Percentiles rank a stretch among this genome's conserved stretches.
Conservation (phyloP, 2,797 vertebrate species). For the Netta rufina region DNA sequence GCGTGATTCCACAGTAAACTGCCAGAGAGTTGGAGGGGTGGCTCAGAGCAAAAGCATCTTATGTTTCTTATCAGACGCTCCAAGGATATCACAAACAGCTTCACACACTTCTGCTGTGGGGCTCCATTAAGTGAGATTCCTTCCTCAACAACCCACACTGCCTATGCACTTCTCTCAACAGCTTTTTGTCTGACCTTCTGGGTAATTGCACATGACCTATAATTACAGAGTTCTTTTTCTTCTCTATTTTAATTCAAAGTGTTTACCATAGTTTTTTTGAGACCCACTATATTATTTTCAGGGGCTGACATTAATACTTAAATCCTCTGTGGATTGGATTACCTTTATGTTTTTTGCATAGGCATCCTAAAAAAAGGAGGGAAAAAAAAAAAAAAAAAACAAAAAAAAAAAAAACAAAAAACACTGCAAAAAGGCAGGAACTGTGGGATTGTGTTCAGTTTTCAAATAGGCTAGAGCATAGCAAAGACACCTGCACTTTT, state of each 20-base stretch:
- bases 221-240: background rate
- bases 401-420: background rate
- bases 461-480: background rate
- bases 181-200: conserved; percentile 31
- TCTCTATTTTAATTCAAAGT: background rate
- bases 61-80: conserved; percentile 36
- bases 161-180: background rate
- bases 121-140: conserved; percentile 13
- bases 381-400: fast-evolving
- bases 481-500: background rate
- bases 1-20: background rate
- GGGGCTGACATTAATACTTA: background rate
- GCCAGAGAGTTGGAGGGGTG: background rate
- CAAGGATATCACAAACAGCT: conserved; percentile 38
- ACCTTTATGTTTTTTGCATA: background rate
- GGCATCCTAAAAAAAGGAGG: background rate
- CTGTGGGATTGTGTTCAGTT: background rate
- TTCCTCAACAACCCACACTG: background rate
- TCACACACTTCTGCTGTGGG: background rate
- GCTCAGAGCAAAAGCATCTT: conserved; percentile 32
- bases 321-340: background rate
- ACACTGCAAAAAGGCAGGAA: background rate
- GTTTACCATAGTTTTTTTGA: background rate
- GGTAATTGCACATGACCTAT: conserved; percentile 21
- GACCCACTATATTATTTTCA: background rate